Conservation (phyloP, 92 coral and sea anemone species). For the Umimayanthus chanpuru region DNA sequence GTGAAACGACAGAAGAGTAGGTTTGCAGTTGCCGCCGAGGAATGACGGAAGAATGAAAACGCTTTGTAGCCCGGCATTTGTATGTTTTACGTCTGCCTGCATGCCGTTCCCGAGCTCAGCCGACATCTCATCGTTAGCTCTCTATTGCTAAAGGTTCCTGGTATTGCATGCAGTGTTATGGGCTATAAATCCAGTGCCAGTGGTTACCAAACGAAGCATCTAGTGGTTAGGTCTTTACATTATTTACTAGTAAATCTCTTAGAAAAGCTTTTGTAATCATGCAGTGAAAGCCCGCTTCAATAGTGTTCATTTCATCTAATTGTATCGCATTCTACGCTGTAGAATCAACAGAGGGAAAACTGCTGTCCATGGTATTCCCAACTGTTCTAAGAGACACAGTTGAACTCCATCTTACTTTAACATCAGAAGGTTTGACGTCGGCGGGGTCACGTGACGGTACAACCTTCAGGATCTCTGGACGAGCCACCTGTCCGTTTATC, state of each 20-base stretch:
- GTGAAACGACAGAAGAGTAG: no score
- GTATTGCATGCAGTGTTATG: no score
- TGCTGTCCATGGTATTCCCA: not conserved
- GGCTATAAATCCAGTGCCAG: no score
- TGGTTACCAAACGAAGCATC: no score
- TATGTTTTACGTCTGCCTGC: no score
- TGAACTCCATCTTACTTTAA: constrained; percentile 17
- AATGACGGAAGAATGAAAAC: no score
- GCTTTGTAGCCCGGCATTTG: no score
- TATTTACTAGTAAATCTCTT: no score
- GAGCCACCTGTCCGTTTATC: not conserved
- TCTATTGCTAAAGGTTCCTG: no score
- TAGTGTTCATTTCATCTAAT: not conserved
- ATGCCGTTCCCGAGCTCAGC: no score
- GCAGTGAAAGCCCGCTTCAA: not conserved
- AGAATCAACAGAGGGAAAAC: constrained; percentile 2
- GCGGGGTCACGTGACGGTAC: not conserved
- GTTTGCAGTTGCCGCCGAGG: no score
- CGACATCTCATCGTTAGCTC: no score
- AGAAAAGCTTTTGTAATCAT: not conserved
- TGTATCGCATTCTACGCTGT: not conserved
- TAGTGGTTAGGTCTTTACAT: not conserved
- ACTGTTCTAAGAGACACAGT: constrained; percentile 8
- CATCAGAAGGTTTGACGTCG: not conserved
- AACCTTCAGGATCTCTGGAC: not conserved